Percentiles rank a stretch among this genome's conserved stretches.
Conservation (phyloP, 2,888 invertebrate genomes). For the Hypomecis punctinalis region DNA sequence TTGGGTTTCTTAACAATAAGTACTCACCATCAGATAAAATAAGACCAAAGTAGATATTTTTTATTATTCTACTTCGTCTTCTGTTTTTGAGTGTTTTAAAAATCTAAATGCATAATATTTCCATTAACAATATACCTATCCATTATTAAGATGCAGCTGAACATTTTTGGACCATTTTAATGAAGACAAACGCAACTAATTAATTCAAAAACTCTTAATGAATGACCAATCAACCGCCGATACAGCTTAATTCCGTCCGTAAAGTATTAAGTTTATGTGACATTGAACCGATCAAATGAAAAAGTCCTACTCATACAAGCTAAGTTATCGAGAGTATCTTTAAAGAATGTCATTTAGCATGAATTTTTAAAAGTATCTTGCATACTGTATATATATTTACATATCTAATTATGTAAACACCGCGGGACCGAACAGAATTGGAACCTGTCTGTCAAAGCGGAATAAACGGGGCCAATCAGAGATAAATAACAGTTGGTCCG, state of each 20-base stretch:
- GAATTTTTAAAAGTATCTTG: constrained; percentile 32
- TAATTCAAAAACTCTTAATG: constrained; percentile 27
- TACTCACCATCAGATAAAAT: neutral
- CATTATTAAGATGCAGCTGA: constrained; percentile 7
- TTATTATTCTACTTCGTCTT: neutral
- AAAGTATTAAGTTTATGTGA: constrained; percentile 30
- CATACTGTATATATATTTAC: constrained; percentile 56
- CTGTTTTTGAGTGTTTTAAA: neutral
- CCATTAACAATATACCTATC: constrained; percentile 8
- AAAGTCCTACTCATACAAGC: constrained; percentile 12
- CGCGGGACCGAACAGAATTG: constrained; percentile 69
- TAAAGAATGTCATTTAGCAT: constrained; percentile 27
- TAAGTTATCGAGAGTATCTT: constrained; percentile 24
- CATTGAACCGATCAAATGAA: constrained; percentile 17
- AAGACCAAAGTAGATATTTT: constrained; percentile 3
- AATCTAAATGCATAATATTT: constrained; percentile 3
- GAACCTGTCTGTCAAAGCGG: constrained; percentile 79
- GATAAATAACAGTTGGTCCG: constrained; percentile 81
- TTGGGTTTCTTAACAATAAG: neutral
- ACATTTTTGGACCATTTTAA: constrained; percentile 11
- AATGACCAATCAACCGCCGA: constrained; percentile 24
- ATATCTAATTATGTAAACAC: constrained; percentile 70
- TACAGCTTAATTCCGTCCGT: constrained; percentile 26
- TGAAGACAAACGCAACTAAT: constrained; percentile 22
- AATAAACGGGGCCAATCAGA: constrained; percentile 82